Percentiles rank a stretch among this genome's conserved stretches.
phyloP scores from a whole-genome alignment of 2,797 vertebrate species.

The Eulemur rubriventer region DNA sequence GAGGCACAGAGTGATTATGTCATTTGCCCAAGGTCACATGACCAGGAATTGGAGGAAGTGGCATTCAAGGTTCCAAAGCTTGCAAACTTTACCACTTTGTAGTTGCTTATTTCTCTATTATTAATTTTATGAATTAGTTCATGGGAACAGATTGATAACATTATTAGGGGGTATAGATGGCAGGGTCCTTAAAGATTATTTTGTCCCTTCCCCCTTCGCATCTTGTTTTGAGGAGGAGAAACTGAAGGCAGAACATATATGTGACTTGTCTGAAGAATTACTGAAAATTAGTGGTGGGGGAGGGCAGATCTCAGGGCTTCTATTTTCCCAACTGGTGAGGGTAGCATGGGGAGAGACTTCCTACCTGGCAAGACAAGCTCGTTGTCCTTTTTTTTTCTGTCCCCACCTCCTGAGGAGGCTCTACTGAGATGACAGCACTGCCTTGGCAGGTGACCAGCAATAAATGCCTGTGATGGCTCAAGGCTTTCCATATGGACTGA shows the following conservation, averaged over 20 bases:
- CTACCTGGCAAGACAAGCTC: not conserved
- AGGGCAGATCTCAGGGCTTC: not conserved
- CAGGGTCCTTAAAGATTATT: not conserved
- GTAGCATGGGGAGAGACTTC: not conserved
- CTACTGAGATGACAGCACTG: not conserved
- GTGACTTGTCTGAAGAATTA: not conserved
- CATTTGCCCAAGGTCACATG: not conserved
- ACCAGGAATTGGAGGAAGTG: not conserved
- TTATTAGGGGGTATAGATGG: not conserved
- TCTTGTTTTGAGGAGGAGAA: not conserved
- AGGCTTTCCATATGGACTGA: not conserved
- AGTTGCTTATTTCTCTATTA: not conserved
- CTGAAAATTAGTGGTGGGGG: not conserved
- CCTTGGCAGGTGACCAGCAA: not conserved
- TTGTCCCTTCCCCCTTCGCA: not conserved
- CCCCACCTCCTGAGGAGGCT: not conserved
- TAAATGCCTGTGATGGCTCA: not conserved
- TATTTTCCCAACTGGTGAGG: not conserved
- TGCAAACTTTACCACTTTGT: not conserved
- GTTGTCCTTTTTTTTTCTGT: not conserved
- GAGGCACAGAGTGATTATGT: not conserved
- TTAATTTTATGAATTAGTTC: constrained; percentile 8
- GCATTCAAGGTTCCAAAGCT: not conserved
- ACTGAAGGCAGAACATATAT: not conserved
- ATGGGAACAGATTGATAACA: not conserved